These are phyloP conservation scores for Oncorhynchus kisutch DNA, from an alignment of 2,113 vertebrate species.

Conservation along the genomic window DNA sequence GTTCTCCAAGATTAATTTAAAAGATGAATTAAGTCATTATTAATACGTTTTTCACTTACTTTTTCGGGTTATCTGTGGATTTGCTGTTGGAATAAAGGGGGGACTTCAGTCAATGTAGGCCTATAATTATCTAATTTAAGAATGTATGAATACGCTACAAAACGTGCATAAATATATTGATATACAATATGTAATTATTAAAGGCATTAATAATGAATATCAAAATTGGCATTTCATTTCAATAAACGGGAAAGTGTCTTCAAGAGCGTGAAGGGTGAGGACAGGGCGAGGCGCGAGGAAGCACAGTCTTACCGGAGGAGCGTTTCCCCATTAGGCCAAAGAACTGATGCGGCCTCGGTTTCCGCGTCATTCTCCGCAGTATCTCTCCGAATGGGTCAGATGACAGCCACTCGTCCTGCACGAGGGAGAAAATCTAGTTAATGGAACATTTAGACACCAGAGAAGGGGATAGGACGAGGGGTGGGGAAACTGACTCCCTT, in stretches of 20 bases:
- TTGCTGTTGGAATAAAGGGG: constrained; percentile 70
- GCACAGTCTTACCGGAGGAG: constrained; percentile 80
- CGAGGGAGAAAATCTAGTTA: constrained; percentile 19
- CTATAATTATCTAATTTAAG: neutral
- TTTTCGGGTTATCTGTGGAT: constrained; percentile 89
- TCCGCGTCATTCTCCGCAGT: constrained; percentile 88
- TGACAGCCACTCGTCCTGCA: constrained; percentile 71
- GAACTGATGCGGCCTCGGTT: constrained; percentile 92
- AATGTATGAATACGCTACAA: neutral
- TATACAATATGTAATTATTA: no score
- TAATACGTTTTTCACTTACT: constrained; percentile 78
- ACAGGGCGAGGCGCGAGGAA: neutral
- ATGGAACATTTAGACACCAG: neutral
- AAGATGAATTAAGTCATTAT: neutral
- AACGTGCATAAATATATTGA: neutral
- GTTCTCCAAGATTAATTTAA: neutral
- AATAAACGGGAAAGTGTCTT: neutral
- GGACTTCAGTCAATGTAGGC: neutral
- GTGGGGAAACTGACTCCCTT: no score
- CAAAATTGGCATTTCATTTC: no score
- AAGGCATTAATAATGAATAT: neutral
- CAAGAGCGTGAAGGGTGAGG: neutral
- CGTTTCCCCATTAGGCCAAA: constrained; percentile 96
- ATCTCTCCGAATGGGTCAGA: constrained; percentile 81
- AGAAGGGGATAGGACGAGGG: neutral